These are phyloP conservation scores for Benthosema pterotum DNA, from an alignment of 2,797 vertebrate genomes.

Conservation along the genomic window DNA sequence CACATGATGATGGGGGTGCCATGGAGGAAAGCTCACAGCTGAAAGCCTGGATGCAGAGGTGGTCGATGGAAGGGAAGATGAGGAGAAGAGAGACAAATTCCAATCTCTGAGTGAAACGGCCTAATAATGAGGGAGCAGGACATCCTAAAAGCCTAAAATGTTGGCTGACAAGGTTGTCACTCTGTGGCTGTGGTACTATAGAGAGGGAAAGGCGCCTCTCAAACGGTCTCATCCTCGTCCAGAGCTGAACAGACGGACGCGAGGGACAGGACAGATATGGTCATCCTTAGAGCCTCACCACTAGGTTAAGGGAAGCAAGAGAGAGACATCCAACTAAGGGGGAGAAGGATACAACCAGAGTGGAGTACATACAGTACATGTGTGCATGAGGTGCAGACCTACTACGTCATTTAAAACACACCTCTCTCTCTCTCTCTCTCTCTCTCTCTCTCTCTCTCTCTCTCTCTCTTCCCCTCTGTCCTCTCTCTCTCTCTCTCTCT, in stretches of 20 bases:
- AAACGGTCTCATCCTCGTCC: too few species aligned
- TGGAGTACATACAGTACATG: background rate
- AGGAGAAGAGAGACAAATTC: background rate
- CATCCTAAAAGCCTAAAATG: too few species aligned
- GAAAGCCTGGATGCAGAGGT: background rate
- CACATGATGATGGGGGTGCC: background rate
- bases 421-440: conserved; percentile 9
- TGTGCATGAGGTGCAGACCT: background rate
- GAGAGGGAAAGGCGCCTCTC: too few species aligned
- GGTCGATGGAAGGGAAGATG: background rate
- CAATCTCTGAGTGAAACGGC: background rate
- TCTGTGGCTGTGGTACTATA: too few species aligned
- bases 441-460: background rate
- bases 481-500: conserved; percentile 1
- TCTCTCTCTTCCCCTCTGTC: background rate
- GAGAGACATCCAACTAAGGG: background rate
- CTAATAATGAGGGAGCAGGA: too few species aligned
- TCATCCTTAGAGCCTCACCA: too few species aligned
- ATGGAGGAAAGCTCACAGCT: background rate
- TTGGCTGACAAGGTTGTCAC: too few species aligned
- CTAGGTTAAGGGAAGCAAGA: too few species aligned
- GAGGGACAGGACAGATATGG: too few species aligned
- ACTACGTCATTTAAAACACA: background rate
- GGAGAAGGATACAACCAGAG: conserved; percentile 2
- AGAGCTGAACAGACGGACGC: too few species aligned